These are phyloP conservation scores for Eumerus sabulonum DNA, from an alignment of 2,888 invertebrate genomes.

Conservation along the genomic window DNA sequence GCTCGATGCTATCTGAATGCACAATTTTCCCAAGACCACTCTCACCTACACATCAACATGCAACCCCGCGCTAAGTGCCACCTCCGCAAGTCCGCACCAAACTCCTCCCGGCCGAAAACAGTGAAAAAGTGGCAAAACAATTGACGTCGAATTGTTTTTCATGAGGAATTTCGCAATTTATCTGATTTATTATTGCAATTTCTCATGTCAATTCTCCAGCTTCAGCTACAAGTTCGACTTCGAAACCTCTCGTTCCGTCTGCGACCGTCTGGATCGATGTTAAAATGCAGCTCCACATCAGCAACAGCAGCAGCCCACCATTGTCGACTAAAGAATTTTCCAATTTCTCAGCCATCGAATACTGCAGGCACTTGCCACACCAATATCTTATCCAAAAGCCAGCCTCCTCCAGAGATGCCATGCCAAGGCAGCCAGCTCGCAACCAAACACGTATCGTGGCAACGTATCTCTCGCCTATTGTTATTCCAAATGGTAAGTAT, in stretches of 20 bases:
- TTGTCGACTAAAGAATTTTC: conserved; percentile 47
- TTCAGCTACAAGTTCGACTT: conserved; percentile 4
- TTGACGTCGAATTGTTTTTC: conserved; percentile 66
- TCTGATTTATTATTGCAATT: conserved; percentile 69
- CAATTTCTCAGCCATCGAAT: conserved; percentile 64
- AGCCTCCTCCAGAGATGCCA: conserved; percentile 51
- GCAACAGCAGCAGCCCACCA: conserved; percentile 6
- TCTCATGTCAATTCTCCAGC: conserved; percentile 64
- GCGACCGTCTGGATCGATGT: background rate
- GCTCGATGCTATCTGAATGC: too few relatives aligned
- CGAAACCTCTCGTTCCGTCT: too few relatives aligned
- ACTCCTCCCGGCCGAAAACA: background rate
- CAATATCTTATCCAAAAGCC: conserved; percentile 32
- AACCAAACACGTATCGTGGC: conserved; percentile 51
- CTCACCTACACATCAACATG: conserved; percentile 9
- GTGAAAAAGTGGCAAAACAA: conserved; percentile 51
- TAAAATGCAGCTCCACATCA: too few relatives aligned
- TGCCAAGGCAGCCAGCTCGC: conserved; percentile 6
- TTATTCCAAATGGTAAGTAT: conserved; percentile 48
- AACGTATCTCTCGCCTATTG: conserved; percentile 53
- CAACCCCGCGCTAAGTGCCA: background rate
- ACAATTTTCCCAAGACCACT: conserved; percentile 9
- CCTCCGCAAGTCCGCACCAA: background rate
- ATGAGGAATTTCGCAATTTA: conserved; percentile 68
- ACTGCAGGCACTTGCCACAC: conserved; percentile 45